These are phyloP conservation scores for Julus scandinavius DNA, from an alignment of 2,888 invertebrate genomes.

Conservation along the genomic window DNA sequence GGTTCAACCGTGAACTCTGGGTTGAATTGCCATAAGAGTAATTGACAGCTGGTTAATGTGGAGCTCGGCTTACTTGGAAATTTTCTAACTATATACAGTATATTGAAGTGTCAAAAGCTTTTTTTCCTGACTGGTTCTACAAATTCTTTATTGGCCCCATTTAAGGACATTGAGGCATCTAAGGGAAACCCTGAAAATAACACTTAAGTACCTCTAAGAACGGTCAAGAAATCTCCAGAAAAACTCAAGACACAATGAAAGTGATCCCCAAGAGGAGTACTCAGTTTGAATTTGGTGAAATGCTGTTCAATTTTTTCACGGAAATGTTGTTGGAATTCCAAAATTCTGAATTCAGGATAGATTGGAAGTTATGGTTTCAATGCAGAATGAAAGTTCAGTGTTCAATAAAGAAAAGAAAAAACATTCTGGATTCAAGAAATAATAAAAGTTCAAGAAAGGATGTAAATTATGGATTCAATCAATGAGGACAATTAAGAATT, in stretches of 20 bases:
- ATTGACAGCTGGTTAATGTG: background rate
- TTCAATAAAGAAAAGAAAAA: too few species aligned
- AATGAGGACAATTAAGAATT: too few species aligned
- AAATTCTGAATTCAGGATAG: background rate
- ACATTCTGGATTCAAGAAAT: too few species aligned
- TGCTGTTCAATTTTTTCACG: background rate
- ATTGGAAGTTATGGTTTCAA: too few species aligned
- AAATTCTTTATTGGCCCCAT: background rate
- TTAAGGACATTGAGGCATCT: background rate
- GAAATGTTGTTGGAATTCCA: background rate
- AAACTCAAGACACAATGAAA: background rate
- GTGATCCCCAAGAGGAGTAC: too few species aligned
- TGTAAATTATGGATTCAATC: too few species aligned
- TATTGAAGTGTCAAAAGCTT: background rate
- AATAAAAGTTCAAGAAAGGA: too few species aligned
- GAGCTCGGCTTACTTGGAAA: background rate
- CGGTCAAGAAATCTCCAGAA: background rate
- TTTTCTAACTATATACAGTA: background rate
- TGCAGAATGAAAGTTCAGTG: too few species aligned
- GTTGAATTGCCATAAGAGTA: conserved; percentile 2
- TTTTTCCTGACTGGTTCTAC: background rate
- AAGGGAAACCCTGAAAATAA: background rate
- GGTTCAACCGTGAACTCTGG: conserved; percentile 5
- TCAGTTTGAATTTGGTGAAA: background rate
- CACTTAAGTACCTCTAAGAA: too few species aligned